Evolutionary conservation across 1,140 invertebrate genomes (phyloP).

Genomic region (Protaetia brevitarsis): DNA sequence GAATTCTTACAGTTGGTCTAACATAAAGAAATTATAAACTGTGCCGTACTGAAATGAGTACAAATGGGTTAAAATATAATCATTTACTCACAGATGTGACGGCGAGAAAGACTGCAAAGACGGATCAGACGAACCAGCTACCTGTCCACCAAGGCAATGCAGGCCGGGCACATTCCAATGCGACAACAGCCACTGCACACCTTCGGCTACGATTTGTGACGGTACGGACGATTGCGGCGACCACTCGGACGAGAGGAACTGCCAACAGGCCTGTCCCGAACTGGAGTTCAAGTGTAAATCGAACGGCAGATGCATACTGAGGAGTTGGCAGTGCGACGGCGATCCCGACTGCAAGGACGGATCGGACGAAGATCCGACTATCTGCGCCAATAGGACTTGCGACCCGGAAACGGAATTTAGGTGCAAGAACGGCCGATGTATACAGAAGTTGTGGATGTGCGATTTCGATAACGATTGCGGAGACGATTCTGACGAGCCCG

Average conservation of each 20-base stretch:
- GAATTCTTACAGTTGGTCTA: too few relatives aligned
- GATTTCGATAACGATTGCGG: conserved; percentile 92
- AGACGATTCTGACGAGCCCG: conserved; percentile 91
- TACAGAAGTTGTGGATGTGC: conserved; percentile 94
- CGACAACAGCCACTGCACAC: conserved; percentile 87
- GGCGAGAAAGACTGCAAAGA: conserved; percentile 87
- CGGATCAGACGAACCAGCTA: conserved; percentile 85
- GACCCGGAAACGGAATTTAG: conserved; percentile 79
- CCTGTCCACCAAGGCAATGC: conserved; percentile 74
- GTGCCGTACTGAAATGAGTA: too few relatives aligned
- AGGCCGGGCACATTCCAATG: conserved; percentile 91
- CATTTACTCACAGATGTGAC: conserved; percentile 58
- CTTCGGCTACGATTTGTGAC: conserved; percentile 89
- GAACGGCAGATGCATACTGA: conserved; percentile 76
- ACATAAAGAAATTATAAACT: too few relatives aligned
- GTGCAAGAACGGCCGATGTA: conserved; percentile 92
- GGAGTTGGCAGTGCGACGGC: conserved; percentile 94
- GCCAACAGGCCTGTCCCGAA: conserved; percentile 80
- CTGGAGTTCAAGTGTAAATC: conserved; percentile 88
- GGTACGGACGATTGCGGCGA: conserved; percentile 88
- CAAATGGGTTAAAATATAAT: conserved; percentile 1
- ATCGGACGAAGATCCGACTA: conserved; percentile 84
- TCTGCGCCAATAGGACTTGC: conserved; percentile 82
- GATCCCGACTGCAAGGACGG: conserved; percentile 94
- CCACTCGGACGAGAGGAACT: conserved; percentile 78